These are phyloP conservation scores for Hucho hucho DNA, from an alignment of 2,113 vertebrate species.

Conservation along the genomic window DNA sequence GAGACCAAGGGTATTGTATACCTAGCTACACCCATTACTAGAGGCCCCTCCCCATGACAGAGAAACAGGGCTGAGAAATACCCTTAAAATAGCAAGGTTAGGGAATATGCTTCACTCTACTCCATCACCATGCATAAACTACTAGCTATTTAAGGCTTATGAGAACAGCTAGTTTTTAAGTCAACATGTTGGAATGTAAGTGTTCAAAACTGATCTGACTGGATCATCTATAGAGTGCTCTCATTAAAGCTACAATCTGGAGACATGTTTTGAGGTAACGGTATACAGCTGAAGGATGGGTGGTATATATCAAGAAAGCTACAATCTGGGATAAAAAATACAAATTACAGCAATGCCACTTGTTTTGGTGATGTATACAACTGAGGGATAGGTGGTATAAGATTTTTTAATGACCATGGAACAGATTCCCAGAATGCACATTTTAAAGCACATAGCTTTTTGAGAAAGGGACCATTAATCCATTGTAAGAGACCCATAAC, in stretches of 20 bases:
- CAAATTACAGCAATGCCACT: too few relatives aligned
- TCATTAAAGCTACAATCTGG: too few relatives aligned
- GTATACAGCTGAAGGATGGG: too few relatives aligned
- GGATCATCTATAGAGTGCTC: conserved; percentile 24
- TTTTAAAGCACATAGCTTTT: conserved; percentile 37
- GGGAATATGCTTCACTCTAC: conserved; percentile 49
- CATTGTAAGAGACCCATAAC: conserved; percentile 3
- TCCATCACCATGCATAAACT: conserved; percentile 57
- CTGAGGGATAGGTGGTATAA: too few relatives aligned
- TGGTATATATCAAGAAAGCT: too few relatives aligned
- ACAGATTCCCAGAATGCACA: conserved; percentile 16
- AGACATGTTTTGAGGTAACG: too few relatives aligned
- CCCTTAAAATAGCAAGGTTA: conserved; percentile 61
- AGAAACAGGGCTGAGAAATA: conserved; percentile 51
- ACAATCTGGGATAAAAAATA: too few relatives aligned
- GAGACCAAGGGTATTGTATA: conserved; percentile 8
- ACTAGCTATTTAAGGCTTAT: conserved; percentile 51
- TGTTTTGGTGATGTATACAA: too few relatives aligned
- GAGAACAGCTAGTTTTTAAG: conserved; percentile 59
- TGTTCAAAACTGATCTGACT: conserved; percentile 28
- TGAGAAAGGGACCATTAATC: neutral
- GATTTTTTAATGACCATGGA: too few relatives aligned
- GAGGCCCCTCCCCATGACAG: neutral
- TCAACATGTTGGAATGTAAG: conserved; percentile 64
- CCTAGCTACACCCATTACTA: too few relatives aligned